Conservation (phyloP, 2,797 vertebrate genomes). For the Coccyzus lansbergi region DNA sequence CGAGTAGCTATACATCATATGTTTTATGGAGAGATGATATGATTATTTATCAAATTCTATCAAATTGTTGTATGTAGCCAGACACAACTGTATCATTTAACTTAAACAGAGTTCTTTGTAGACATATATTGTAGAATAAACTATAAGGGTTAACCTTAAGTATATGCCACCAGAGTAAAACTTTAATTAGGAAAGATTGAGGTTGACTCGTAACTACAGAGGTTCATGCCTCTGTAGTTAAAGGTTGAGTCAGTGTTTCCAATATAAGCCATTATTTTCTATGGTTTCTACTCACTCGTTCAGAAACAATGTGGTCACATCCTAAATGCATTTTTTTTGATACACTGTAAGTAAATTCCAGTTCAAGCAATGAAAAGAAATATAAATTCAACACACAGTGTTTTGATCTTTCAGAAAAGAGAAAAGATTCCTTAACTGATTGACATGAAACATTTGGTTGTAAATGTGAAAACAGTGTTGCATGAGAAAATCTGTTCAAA, state of each 20-base stretch:
- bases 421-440: neutral
- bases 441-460: neutral
- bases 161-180: neutral
- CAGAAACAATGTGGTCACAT: neutral
- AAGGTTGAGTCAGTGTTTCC: neutral
- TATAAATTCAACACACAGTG: neutral
- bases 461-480: neutral
- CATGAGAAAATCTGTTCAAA: neutral
- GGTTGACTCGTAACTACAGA: neutral
- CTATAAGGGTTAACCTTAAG: neutral
- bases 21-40: neutral
- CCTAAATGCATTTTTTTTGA: neutral
- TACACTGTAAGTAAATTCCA: neutral
- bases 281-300: neutral
- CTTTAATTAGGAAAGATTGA: neutral
- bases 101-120: neutral
- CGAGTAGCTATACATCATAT: neutral
- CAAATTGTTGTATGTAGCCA: neutral
- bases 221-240: neutral
- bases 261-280: neutral
- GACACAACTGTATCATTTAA: neutral
- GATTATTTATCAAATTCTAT: neutral
- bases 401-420: neutral
- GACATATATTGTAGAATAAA: neutral
- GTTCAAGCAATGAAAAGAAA: slow-evolving; percentile 5